These are phyloP conservation scores for Sylvilagus bachmani DNA, from an alignment of 2,113 vertebrate species.

Conservation along the genomic window DNA sequence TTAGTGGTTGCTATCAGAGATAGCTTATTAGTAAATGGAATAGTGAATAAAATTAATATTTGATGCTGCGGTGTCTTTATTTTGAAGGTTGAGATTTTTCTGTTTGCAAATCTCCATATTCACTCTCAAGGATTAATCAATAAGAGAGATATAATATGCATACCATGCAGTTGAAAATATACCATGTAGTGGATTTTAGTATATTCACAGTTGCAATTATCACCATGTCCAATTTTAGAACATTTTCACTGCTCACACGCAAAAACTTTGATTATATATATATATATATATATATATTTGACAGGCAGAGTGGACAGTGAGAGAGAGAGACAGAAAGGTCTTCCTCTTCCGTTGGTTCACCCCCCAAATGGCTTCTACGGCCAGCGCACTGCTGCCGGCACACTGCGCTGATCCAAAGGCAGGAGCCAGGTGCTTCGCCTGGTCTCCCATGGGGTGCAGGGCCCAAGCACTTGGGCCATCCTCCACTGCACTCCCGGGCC, in stretches of 20 bases:
- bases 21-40: neutral
- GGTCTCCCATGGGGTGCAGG: too few relatives aligned
- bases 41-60: neutral
- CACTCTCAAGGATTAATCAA: neutral
- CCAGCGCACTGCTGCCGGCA: too few relatives aligned
- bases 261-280: constrained; percentile 1
- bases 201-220: neutral
- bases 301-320: too few relatives aligned
- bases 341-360: too few relatives aligned
- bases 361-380: too few relatives aligned
- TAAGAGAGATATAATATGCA: neutral
- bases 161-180: neutral
- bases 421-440: too few relatives aligned
- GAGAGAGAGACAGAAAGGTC: too few relatives aligned
- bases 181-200: neutral
- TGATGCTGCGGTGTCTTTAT: neutral
- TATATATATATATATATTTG: too few relatives aligned
- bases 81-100: neutral
- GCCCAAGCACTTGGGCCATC: too few relatives aligned
- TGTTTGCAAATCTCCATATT: neutral
- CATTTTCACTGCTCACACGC: neutral
- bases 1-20: neutral
- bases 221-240: neutral
- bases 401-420: too few relatives aligned
- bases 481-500: too few relatives aligned